Conservation (phyloP, 2,888 invertebrate species). For the Tiphia femorata region DNA sequence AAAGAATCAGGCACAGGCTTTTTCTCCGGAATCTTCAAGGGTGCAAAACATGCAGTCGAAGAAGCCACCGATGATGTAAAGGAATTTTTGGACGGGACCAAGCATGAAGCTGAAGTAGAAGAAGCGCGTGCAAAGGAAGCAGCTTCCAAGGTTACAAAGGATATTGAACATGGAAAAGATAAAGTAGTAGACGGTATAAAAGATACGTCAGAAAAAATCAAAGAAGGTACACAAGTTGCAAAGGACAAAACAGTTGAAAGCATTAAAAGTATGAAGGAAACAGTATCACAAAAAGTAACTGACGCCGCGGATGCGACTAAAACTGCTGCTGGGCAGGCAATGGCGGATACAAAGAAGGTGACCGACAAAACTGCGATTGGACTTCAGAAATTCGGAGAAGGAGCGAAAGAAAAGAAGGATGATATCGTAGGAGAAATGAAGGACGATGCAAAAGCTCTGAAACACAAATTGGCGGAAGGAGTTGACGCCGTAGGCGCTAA, state of each 20-base stretch:
- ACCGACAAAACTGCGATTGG: slow-evolving; percentile 2
- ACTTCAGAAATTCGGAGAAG: slow-evolving; percentile 2
- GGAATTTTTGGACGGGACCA: slow-evolving; percentile 50
- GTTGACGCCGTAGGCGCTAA: slow-evolving; percentile 30
- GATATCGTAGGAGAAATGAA: neutral
- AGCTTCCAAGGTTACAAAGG: neutral
- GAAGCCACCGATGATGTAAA: slow-evolving; percentile 43
- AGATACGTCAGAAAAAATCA: slow-evolving; percentile 45
- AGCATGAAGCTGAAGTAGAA: slow-evolving; percentile 33
- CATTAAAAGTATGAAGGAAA: slow-evolving; percentile 2
- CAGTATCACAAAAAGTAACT: slow-evolving; percentile 26
- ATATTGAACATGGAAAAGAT: slow-evolving; percentile 26
- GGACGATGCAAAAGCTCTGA: slow-evolving; percentile 11
- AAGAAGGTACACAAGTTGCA: slow-evolving; percentile 10
- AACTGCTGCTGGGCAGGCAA: neutral
- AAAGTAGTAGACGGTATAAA: slow-evolving; percentile 59
- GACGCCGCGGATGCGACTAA: slow-evolving; percentile 30
- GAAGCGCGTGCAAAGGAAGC: slow-evolving; percentile 16
- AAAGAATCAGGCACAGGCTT: slow-evolving; percentile 52
- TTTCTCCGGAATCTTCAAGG: slow-evolving; percentile 54
- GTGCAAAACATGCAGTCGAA: slow-evolving; percentile 46
- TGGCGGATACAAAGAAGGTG: neutral
- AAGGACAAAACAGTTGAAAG: slow-evolving; percentile 27
- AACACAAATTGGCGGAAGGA: slow-evolving; percentile 8
- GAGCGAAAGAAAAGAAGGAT: slow-evolving; percentile 5